Base-by-base conservation (phyloP, 2,888 invertebrate species). In the Cheilosia vernalis region DNA sequence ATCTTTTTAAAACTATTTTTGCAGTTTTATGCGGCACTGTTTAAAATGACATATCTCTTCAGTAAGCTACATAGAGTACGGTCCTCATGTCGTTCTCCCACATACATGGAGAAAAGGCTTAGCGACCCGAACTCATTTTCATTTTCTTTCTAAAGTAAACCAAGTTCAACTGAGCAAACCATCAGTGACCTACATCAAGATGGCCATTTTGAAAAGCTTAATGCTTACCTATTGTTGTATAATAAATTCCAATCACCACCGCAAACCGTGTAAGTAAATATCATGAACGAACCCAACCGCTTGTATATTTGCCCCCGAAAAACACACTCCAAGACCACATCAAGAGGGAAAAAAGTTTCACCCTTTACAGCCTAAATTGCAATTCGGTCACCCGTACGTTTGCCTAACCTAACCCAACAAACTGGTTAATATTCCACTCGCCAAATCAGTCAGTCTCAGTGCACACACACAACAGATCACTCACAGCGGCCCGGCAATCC, bases 311-410 rank as follows among this genome's bases (percentile, higher is more conserved):
- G 47, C 15, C 27, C 27, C 37, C 37, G 13, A 3, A 37, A 4
- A 33, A 79, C 55, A 55, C 61, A 67, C 30, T 21, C 37, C 42
- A 53, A 21, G 40, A 27, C 13, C 51, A 24, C 15, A 37, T n/a
- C 30, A n/a, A 37, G 42, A 56, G 49, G 40, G 33, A 69, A 76
- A 69, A 63, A 76, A 56, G 63, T 56, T 69, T 64, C 63, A 24
- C 76, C 42, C 56, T 76, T 77, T 69, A 81, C 63, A 80, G 76
- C 76, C 76, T 76, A 69, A 76, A 81, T 69, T 81, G 76, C 56
- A 42, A 56, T 60, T 24, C 49, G 55, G 40, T 61, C 80, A 49
- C 15, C 58, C 53, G 56, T 24, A 30, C 24, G 37, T 15, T 6
- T 37, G 24, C 40, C 53, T 53, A 51, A 60, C 40, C 47, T 30